Conservation (phyloP, 2,888 invertebrate species). For the Temnothorax unifasciatus region DNA sequence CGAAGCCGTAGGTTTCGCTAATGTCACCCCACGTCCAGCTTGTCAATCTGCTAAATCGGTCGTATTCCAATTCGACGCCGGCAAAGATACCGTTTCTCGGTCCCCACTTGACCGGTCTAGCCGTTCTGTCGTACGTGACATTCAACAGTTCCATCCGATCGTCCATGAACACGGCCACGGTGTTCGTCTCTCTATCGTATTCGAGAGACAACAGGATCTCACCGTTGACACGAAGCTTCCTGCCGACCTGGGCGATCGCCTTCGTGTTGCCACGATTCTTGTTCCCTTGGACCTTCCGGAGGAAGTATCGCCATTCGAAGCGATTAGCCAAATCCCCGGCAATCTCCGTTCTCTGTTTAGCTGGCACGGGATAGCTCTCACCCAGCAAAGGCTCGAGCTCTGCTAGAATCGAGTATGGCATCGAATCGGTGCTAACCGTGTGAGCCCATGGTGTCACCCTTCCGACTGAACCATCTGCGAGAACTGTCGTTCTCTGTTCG, state of each 20-base stretch:
- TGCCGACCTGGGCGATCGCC: slow-evolving; percentile 93
- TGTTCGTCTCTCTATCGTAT: slow-evolving; percentile 95
- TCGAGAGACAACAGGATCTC: slow-evolving; percentile 96
- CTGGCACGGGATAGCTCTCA: slow-evolving; percentile 96
- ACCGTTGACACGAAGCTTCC: slow-evolving; percentile 95
- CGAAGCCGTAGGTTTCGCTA: slow-evolving; percentile 96
- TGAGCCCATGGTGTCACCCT: slow-evolving; percentile 95
- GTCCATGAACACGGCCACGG: slow-evolving; percentile 95
- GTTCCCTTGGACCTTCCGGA: slow-evolving; percentile 90
- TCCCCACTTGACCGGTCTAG: slow-evolving; percentile 94
- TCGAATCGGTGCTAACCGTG: slow-evolving; percentile 95
- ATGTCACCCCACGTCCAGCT: slow-evolving; percentile 98
- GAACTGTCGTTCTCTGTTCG: slow-evolving; percentile 92
- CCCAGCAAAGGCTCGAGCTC: slow-evolving; percentile 95
- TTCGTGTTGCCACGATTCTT: slow-evolving; percentile 87
- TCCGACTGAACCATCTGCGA: slow-evolving; percentile 94
- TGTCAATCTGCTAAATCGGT: slow-evolving; percentile 94
- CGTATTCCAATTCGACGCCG: slow-evolving; percentile 96
- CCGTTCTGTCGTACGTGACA: slow-evolving; percentile 94
- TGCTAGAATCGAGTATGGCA: slow-evolving; percentile 95
- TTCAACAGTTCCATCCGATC: slow-evolving; percentile 94
- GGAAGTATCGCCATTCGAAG: slow-evolving; percentile 98
- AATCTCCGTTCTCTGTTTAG: slow-evolving; percentile 95
- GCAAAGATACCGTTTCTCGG: slow-evolving; percentile 95
- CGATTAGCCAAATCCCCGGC: slow-evolving; percentile 96